These are phyloP conservation scores for Platyscapa corneri DNA, from an alignment of 1,140 invertebrate genomes.

Conservation along the genomic window DNA sequence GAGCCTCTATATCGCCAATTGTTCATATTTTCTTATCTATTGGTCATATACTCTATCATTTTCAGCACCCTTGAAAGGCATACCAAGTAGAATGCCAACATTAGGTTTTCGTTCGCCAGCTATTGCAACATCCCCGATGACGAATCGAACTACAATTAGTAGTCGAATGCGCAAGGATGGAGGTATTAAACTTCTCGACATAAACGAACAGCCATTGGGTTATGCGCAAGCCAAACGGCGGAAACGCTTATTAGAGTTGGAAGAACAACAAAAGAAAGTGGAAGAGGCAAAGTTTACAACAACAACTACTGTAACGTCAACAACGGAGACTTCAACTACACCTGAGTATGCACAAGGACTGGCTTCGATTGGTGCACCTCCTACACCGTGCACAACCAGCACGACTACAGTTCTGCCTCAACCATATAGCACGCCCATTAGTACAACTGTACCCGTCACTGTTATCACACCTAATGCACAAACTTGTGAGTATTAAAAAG, in stretches of 20 bases:
- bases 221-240: constrained; percentile 78
- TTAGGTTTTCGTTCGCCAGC: constrained; percentile 79
- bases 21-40: too few relatives aligned
- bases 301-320: constrained; percentile 69
- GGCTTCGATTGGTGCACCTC: constrained; percentile 73
- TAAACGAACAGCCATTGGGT: constrained; percentile 91
- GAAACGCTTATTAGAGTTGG: constrained; percentile 81
- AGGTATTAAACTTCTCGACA: constrained; percentile 94
- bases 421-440: constrained; percentile 48
- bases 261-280: constrained; percentile 84
- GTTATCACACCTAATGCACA: constrained; percentile 60
- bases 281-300: constrained; percentile 76
- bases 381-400: constrained; percentile 67
- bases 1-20: too few relatives aligned
- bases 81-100: constrained; percentile 86
- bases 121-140: constrained; percentile 74
- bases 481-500: constrained; percentile 59
- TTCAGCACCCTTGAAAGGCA: constrained; percentile 90
- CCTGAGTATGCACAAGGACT: constrained; percentile 87
- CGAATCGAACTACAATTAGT: constrained; percentile 72
- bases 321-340: constrained; percentile 74
- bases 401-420: constrained; percentile 46
- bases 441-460: constrained; percentile 36
- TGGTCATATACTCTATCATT: too few relatives aligned
- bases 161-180: constrained; percentile 85